Evolutionary conservation across 2,888 invertebrate genomes (phyloP).

Genomic region (Arctia plantaginis): DNA sequence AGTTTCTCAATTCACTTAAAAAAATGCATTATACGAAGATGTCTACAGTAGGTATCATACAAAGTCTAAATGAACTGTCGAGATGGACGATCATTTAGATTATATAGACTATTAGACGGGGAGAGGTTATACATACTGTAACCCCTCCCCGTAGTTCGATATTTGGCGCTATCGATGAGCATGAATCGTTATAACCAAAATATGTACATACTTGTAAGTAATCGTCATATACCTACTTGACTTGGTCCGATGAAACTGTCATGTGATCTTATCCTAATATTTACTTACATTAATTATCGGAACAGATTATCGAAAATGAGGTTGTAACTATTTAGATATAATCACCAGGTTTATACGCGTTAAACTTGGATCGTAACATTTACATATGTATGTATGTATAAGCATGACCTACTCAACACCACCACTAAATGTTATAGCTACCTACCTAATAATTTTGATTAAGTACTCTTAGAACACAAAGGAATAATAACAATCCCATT

Average conservation of each 20-base stretch:
- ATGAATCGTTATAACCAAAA: background rate
- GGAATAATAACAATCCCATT: constrained; percentile 83
- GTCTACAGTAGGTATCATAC: no score
- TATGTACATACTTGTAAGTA: background rate
- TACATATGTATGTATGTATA: constrained; percentile 14
- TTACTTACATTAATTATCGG: background rate
- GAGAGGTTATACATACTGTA: no score
- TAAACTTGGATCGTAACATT: constrained; percentile 5
- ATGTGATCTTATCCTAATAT: background rate
- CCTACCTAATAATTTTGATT: constrained; percentile 79
- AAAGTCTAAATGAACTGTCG: no score
- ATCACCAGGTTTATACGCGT: background rate
- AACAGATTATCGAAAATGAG: background rate
- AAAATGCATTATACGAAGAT: no score
- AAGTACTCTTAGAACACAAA: constrained; percentile 77
- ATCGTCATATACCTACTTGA: background rate
- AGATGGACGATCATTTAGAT: no score
- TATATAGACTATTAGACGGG: no score
- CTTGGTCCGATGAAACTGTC: background rate
- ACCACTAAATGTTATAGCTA: constrained; percentile 53
- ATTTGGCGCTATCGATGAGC: no score
- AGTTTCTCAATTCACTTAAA: no score
- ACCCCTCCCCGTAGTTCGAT: no score
- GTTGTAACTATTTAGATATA: background rate
- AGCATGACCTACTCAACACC: constrained; percentile 64